Conservation (phyloP, 2,888 invertebrate species). For the Chrysodeixis includens region DNA sequence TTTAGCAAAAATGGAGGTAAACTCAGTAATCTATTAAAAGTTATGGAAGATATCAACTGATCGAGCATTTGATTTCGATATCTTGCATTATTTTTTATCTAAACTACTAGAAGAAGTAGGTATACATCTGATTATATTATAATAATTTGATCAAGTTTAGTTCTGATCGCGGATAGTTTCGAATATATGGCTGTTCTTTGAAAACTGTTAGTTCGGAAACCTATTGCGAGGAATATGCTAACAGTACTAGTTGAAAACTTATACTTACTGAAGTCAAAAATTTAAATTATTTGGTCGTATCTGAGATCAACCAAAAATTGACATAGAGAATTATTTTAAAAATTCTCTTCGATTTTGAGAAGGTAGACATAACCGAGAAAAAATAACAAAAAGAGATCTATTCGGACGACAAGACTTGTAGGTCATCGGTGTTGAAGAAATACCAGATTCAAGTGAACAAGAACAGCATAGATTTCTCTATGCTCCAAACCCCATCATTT, state of each 20-base stretch:
- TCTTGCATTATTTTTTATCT: neutral
- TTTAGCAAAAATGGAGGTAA: constrained; percentile 21
- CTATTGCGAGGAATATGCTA: neutral
- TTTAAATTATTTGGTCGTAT: neutral
- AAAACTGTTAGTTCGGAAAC: neutral
- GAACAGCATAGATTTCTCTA: too few species aligned
- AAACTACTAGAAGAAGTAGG: neutral
- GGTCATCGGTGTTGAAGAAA: neutral
- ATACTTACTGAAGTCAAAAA: neutral
- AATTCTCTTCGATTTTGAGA: too few species aligned
- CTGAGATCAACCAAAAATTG: too few species aligned
- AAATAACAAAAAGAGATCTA: too few species aligned
- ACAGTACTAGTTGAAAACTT: neutral
- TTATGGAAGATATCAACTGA: constrained; percentile 32
- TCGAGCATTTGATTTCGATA: constrained; percentile 43
- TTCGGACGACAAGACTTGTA: too few species aligned
- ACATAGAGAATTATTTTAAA: too few species aligned
- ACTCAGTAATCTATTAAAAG: constrained; percentile 24
- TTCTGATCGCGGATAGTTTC: neutral
- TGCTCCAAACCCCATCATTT: neutral
- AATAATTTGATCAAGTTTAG: neutral
- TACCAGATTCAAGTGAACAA: neutral
- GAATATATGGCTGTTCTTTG: neutral
- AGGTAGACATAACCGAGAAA: too few species aligned
- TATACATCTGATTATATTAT: too few species aligned